These are phyloP conservation scores for Rhagophthalmus giganteus DNA, from an alignment of 2,888 invertebrate genomes.

Conservation along the genomic window DNA sequence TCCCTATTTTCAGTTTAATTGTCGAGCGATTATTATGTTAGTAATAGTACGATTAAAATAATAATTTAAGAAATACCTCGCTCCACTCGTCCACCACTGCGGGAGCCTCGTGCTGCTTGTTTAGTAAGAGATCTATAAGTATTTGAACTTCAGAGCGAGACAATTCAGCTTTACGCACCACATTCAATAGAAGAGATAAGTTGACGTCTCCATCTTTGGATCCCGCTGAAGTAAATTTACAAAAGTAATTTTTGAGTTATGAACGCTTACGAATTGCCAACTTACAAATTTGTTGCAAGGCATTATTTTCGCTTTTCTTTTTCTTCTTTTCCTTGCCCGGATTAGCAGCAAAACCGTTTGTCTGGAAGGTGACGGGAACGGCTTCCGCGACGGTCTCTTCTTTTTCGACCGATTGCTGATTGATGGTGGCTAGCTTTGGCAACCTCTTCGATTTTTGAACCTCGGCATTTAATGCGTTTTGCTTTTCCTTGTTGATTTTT, in stretches of 20 bases:
- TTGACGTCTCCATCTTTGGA: conserved; percentile 72
- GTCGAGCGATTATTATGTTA: neutral
- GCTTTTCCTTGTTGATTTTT: conserved; percentile 8
- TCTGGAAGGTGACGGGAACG: conserved; percentile 32
- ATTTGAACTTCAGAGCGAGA: conserved; percentile 87
- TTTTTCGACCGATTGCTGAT: conserved; percentile 7
- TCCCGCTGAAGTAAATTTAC: conserved; percentile 64
- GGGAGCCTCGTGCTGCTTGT: conserved; percentile 82
- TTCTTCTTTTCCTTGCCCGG: conserved; percentile 57
- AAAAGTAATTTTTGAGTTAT: neutral
- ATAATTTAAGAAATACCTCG: conserved; percentile 59
- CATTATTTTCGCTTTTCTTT: conserved; percentile 61
- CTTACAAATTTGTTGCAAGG: conserved; percentile 61
- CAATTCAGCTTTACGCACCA: conserved; percentile 77
- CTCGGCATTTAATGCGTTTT: conserved; percentile 7
- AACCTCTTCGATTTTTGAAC: conserved; percentile 38
- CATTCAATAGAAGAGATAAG: conserved; percentile 66
- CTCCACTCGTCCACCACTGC: conserved; percentile 80
- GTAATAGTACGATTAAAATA: conserved; percentile 1
- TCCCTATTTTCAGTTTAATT: conserved; percentile 57
- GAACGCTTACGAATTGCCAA: too few relatives aligned
- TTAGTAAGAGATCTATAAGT: conserved; percentile 84
- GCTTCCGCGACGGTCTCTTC: conserved; percentile 16
- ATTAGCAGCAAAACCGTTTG: conserved; percentile 43
- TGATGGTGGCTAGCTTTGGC: conserved; percentile 26